Evolutionary conservation across 2,888 invertebrate species (phyloP), one percentile per base, ranked within the genome.

Genomic region (Boloria euphrosyne): DNA sequence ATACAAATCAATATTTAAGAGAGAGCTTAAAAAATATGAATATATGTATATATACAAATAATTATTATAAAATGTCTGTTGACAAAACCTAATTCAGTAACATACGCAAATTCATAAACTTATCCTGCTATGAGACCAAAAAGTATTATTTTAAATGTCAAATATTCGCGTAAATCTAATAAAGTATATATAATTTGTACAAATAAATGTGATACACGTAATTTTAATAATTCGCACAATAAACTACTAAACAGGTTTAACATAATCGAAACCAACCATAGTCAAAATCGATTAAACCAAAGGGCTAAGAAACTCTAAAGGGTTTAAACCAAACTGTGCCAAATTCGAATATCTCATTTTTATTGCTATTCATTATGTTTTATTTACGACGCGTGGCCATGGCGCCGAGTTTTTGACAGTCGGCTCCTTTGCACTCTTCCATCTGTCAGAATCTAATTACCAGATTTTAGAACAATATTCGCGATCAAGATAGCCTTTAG

Each of bases 401-500:
- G 90, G 90, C 90, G 90, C 90, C 91, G 86, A 77, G 80, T 84
- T 87, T 86, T 89, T 89, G 90, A 90, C 90, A 89, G 87, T 85
- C 90, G 90, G 89, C 80, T 75, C 84, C 89, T 91, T 91, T 91
- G 88, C 81, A 80, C 82, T 83, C 83, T 83, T 83, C 86, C 81
- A 87, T 82, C 88, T 89, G 90, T 89, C 89, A 86, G 89, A 90
- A 90, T 90, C 88, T 89, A 90, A 91, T 91, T 90, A 90, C 84
- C 80, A 83, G 60, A 71, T 66, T 49, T 67, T 59, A 57, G 38
- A 52, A 47, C 22, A 14, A 60, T 44, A 57, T 62, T 68, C 73
- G 66, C 67, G n/a, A 50, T 18, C 38, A 4, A 2, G 13, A 16
- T 44, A 43, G 58, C 62, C 66, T 60, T 66, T 68, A 72, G 63